Percentiles rank a stretch among this genome's conserved stretches.
Conservation (phyloP, 2,888 invertebrate species). For the Drosophila anomalata region DNA sequence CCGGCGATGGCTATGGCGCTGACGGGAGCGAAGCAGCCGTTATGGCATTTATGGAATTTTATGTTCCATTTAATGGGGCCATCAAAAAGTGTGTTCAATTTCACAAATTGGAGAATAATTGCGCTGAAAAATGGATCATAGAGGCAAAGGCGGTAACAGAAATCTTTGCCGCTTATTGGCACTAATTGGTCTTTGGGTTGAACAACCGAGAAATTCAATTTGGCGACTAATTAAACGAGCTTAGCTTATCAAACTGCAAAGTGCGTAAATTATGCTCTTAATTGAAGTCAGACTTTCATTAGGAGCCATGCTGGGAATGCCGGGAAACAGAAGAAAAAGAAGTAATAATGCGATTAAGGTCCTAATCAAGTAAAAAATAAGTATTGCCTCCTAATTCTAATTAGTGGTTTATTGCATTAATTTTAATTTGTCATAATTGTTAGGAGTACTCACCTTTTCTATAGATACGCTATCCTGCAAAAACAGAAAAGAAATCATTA, state of each 20-base stretch:
- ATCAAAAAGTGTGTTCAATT: conserved; percentile 68
- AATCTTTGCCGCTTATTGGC: conserved; percentile 37
- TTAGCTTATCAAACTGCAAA: conserved; percentile 19
- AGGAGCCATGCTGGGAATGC: neutral
- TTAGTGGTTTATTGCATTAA: neutral
- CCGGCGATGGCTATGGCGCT: neutral
- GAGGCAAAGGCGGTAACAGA: conserved; percentile 12
- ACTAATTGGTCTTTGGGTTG: conserved; percentile 40
- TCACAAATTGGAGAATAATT: conserved; percentile 74
- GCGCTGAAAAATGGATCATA: conserved; percentile 28
- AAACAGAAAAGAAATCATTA: conserved; percentile 2
- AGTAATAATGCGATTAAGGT: neutral
- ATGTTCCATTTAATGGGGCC: conserved; percentile 55
- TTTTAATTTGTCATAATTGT: neutral
- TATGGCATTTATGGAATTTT: conserved; percentile 60
- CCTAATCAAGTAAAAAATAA: neutral
- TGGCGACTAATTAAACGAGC: conserved; percentile 31
- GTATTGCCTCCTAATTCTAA: neutral
- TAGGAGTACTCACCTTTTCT: conserved; percentile 36
- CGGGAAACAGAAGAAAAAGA: neutral
- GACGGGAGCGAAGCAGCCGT: conserved; percentile 23
- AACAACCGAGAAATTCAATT: conserved; percentile 34
- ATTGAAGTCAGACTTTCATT: neutral
- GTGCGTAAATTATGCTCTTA: conserved; percentile 9
- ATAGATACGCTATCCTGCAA: conserved; percentile 31